Evolutionary conservation across 2,113 vertebrate species (phyloP).

Genomic region (Eudyptes chrysolophus): DNA sequence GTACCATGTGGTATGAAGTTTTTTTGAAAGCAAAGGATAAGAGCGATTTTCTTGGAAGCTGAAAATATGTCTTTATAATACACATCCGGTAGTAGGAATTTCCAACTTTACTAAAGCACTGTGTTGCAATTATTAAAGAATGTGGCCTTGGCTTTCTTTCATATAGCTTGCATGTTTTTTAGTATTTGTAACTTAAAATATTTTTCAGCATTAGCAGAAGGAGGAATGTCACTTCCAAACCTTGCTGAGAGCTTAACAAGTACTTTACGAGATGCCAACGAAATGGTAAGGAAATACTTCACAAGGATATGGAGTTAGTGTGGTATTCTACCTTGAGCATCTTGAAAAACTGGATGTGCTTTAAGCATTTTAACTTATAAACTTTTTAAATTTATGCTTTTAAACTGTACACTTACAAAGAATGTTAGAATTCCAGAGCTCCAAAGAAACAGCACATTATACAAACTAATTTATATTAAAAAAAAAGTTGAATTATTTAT

Average conservation of each 20-base stretch:
- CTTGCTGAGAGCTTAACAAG: conserved; percentile 80
- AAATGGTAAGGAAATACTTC: conserved; percentile 84
- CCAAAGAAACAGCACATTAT: background rate
- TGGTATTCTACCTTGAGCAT: background rate
- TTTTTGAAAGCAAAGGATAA: background rate
- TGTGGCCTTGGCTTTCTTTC: background rate
- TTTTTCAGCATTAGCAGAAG: conserved; percentile 72
- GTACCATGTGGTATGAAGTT: background rate
- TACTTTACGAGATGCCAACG: conserved; percentile 84
- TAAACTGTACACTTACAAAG: background rate
- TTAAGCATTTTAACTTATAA: background rate
- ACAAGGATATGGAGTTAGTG: background rate
- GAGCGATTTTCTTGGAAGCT: background rate
- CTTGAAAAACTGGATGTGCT: background rate
- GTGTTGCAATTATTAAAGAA: background rate
- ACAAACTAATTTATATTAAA: background rate
- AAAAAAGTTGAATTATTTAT: background rate
- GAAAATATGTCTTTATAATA: background rate
- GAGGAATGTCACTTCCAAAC: conserved; percentile 67
- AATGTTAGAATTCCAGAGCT: background rate
- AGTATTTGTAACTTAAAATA: background rate
- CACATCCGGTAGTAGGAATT: background rate
- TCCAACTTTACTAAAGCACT: background rate
- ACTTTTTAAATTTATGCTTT: background rate
- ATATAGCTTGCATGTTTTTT: background rate